A percentile compares a stretch with the other conserved stretches of the same genome.
phyloP scores from a whole-genome alignment of 2,888 invertebrate genomes.

The Chloroclystis v-ata region DNA sequence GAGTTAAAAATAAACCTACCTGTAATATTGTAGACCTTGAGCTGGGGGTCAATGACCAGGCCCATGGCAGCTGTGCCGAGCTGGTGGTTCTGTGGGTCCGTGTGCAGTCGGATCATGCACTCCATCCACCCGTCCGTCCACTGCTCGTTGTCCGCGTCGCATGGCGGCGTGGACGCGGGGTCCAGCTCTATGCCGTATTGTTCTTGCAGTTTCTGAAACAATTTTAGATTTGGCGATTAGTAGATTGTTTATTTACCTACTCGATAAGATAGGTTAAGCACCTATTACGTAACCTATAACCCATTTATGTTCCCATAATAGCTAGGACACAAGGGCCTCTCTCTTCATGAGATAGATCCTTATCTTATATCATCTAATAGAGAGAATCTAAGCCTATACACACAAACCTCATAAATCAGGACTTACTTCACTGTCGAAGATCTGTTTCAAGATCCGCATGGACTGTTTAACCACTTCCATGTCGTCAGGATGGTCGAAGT shows the following conservation, averaged over 20 bases:
- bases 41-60: slow-evolving; percentile 76
- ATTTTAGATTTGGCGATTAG: no score
- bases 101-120: slow-evolving; percentile 82
- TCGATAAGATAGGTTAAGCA: no score
- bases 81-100: slow-evolving; percentile 89
- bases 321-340: no score
- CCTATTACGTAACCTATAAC: no score
- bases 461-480: slow-evolving; percentile 51
- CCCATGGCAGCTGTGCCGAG: slow-evolving; percentile 88
- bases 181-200: slow-evolving; percentile 67
- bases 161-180: slow-evolving; percentile 54
- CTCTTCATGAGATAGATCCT: no score
- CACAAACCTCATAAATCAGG: no score
- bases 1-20: slow-evolving; percentile 35
- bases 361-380: no score
- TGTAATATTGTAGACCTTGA: slow-evolving; percentile 75
- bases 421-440: slow-evolving; percentile 47
- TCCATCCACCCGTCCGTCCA: slow-evolving; percentile 83
- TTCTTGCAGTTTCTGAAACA: slow-evolving; percentile 47
- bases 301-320: no score
- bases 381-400: no score
- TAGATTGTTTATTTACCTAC: no score
- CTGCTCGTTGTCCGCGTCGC: slow-evolving; percentile 38
- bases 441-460: slow-evolving; percentile 36
- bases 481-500: slow-evolving; percentile 52